phyloP scores from a whole-genome alignment of 1,140 invertebrate genomes.

The Drosophila bocqueti region DNA sequence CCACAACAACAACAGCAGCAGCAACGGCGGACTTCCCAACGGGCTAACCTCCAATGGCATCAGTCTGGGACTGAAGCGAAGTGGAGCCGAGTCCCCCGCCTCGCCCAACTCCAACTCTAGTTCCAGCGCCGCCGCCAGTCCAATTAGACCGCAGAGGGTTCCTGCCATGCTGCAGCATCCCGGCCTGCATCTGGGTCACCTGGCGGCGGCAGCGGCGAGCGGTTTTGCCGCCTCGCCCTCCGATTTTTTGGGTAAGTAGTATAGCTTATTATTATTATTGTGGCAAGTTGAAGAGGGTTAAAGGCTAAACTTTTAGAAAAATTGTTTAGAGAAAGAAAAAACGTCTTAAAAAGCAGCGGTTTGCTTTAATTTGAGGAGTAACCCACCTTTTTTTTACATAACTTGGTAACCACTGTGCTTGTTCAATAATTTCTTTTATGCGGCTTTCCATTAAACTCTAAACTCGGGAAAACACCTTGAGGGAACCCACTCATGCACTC shows the following conservation, averaged over 20 bases:
- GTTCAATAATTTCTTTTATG: not conserved
- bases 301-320: not conserved
- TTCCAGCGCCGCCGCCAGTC: constrained; percentile 85
- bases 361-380: no score
- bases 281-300: not conserved
- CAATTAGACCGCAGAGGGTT: constrained; percentile 85
- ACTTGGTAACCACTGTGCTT: no score
- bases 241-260: constrained; percentile 89
- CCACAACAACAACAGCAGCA: constrained; percentile 34
- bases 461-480: constrained; percentile 60
- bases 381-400: no score
- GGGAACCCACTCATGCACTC: constrained; percentile 42
- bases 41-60: constrained; percentile 39
- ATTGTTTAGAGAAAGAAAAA: not conserved
- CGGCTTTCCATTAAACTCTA: constrained; percentile 19
- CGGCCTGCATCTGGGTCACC: constrained; percentile 86
- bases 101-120: constrained; percentile 82
- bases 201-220: constrained; percentile 87
- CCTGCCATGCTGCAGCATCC: constrained; percentile 86
- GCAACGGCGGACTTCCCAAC: constrained; percentile 28
- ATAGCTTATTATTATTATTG: not conserved
- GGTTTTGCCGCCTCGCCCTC: constrained; percentile 87
- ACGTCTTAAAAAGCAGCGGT: no score
- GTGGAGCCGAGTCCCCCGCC: constrained; percentile 74
- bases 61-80: constrained; percentile 56